Evolutionary conservation across 2,113 vertebrate species (phyloP).

Genomic region (Sceloporus undulatus): DNA sequence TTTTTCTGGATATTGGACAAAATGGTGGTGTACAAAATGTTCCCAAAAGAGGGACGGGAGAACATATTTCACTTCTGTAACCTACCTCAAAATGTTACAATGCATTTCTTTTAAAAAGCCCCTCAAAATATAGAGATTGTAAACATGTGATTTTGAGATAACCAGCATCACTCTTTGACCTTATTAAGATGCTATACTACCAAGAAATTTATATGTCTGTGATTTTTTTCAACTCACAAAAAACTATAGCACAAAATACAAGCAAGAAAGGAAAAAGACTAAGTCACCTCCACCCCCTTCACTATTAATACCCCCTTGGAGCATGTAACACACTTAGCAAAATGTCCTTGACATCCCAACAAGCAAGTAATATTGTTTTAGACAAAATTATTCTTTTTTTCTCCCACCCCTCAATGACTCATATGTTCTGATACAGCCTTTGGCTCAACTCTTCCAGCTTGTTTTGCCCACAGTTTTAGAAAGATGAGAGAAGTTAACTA

Average conservation of each 20-base stretch:
- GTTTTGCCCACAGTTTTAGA: constrained; percentile 44
- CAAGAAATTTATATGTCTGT: constrained; percentile 42
- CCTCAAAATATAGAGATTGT: background rate
- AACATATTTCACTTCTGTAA: background rate
- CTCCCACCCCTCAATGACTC: constrained; percentile 16
- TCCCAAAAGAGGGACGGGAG: background rate
- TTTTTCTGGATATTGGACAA: background rate
- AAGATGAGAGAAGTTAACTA: constrained; percentile 36
- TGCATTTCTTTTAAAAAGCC: background rate
- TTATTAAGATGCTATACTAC: constrained; percentile 57
- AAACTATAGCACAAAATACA: constrained; percentile 18
- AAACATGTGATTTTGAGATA: constrained; percentile 43
- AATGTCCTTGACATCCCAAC: constrained; percentile 44
- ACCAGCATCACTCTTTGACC: constrained; percentile 15
- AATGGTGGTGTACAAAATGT: background rate
- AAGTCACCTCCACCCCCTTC: background rate
- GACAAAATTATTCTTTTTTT: constrained; percentile 14
- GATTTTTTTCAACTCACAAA: constrained; percentile 13
- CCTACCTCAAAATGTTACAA: background rate
- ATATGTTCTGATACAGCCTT: constrained; percentile 25
- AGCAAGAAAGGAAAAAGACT: background rate
- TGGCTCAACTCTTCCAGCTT: constrained; percentile 32
- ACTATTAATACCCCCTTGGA: constrained; percentile 24
- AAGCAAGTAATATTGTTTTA: constrained; percentile 56
- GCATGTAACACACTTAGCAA: constrained; percentile 30